Evolutionary conservation across 2,113 vertebrate species (phyloP).

Genomic region (pig (Sus scrofa)): DNA sequence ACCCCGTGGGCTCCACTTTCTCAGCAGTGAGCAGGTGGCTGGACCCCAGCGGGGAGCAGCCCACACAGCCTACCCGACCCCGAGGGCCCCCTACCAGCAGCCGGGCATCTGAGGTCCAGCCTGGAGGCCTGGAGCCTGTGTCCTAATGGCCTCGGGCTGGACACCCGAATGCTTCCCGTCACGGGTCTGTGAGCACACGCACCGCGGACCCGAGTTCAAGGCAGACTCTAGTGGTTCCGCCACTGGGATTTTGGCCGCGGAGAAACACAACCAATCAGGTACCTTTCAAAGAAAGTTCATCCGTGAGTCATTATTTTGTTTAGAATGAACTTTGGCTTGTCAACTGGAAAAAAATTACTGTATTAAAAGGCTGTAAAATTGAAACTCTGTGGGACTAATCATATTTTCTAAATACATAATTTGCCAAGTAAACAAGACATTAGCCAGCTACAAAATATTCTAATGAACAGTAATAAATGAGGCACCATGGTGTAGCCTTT

Average conservation of each 20-base stretch:
- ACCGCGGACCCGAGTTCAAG: fast-evolving
- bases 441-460: not conserved
- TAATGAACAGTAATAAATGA: fast-evolving
- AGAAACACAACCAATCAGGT: not conserved
- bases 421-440: not conserved
- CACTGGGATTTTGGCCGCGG: fast-evolving
- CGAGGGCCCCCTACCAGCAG: fast-evolving
- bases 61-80: not conserved
- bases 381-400: not conserved
- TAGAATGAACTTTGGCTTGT: not conserved
- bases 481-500: fast-evolving
- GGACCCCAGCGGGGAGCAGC: too few relatives aligned
- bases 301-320: not conserved
- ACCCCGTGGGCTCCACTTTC: not conserved
- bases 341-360: not conserved
- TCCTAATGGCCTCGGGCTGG: fast-evolving
- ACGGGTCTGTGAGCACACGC: not conserved
- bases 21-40: not conserved
- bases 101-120: fast-evolving
- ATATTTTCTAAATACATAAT: not conserved
- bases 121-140: fast-evolving
- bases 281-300: not conserved
- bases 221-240: fast-evolving
- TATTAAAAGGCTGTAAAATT: not conserved
- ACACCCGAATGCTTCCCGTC: too few relatives aligned